Conservation (phyloP, 2,113 vertebrate species). For the Sander lucioperca region DNA sequence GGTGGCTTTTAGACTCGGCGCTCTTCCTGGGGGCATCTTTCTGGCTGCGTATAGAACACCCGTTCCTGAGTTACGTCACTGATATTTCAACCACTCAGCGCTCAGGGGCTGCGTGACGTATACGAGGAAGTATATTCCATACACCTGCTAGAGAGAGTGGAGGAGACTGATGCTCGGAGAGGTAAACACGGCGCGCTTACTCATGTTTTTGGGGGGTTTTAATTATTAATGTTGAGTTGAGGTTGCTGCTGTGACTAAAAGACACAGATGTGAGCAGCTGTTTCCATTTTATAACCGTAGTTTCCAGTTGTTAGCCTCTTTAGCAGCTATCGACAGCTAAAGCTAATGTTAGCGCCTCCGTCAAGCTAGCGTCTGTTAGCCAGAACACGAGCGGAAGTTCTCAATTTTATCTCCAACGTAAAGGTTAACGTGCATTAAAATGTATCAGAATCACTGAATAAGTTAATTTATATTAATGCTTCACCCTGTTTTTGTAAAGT, state of each 20-base stretch:
- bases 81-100: neutral
- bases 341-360: neutral
- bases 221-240: neutral
- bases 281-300: fast-evolving
- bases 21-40: no score
- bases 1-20: no score
- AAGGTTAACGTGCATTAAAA: neutral
- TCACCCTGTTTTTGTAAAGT: no score
- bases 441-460: neutral
- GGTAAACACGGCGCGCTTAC: neutral
- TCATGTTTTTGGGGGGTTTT: fast-evolving
- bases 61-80: constrained; percentile 1
- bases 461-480: neutral
- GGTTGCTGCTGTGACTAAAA: fast-evolving
- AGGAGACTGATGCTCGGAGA: neutral
- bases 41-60: no score
- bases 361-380: constrained; percentile 2
- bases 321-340: constrained; percentile 28
- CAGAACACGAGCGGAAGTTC: neutral
- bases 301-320: fast-evolving
- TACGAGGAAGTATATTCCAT: constrained; percentile 1
- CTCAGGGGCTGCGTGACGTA: neutral
- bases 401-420: fast-evolving
- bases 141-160: constrained; percentile 32
- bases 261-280: neutral